Evolutionary conservation across 2,888 invertebrate species (phyloP).

Genomic region (Xestia c-nigrum): DNA sequence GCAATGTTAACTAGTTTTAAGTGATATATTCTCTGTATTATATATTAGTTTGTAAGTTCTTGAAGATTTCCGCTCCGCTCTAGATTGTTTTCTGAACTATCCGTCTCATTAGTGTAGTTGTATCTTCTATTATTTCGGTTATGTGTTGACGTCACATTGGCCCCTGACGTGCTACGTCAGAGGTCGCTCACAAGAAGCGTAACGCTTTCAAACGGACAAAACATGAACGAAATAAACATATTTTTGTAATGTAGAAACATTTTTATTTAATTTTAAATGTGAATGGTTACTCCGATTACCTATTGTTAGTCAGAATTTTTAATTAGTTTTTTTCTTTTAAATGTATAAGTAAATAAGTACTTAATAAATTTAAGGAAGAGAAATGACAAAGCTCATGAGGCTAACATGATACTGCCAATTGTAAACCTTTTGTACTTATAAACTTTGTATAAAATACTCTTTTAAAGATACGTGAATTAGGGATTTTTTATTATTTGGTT

Average conservation of each 20-base stretch:
- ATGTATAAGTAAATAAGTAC: constrained; percentile 81
- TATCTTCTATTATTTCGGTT: constrained; percentile 65
- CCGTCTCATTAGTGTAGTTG: constrained; percentile 64
- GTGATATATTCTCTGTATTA: constrained; percentile 86
- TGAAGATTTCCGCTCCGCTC: constrained; percentile 64
- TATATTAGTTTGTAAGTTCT: constrained; percentile 79
- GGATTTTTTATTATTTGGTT: constrained; percentile 50
- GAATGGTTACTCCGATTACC: constrained; percentile 88
- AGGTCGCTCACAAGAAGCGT: constrained; percentile 5
- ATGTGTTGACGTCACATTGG: constrained; percentile 59
- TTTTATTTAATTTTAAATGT: constrained; percentile 71
- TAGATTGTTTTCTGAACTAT: constrained; percentile 60
- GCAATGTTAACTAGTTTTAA: constrained; percentile 91
- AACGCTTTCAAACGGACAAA: constrained; percentile 50
- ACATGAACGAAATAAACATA: constrained; percentile 65
- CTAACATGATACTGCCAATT: constrained; percentile 75
- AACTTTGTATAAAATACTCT: constrained; percentile 69
- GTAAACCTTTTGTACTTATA: constrained; percentile 61
- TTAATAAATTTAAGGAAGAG: constrained; percentile 75
- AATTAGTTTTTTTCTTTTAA: constrained; percentile 75
- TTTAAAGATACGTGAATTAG: constrained; percentile 55
- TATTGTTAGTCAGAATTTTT: constrained; percentile 86
- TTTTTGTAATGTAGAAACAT: constrained; percentile 62
- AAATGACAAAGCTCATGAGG: constrained; percentile 88
- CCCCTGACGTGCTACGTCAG: constrained; percentile 1